These are phyloP conservation scores for Myripristis murdjan DNA, from an alignment of 2,797 vertebrate genomes.

Conservation along the genomic window DNA sequence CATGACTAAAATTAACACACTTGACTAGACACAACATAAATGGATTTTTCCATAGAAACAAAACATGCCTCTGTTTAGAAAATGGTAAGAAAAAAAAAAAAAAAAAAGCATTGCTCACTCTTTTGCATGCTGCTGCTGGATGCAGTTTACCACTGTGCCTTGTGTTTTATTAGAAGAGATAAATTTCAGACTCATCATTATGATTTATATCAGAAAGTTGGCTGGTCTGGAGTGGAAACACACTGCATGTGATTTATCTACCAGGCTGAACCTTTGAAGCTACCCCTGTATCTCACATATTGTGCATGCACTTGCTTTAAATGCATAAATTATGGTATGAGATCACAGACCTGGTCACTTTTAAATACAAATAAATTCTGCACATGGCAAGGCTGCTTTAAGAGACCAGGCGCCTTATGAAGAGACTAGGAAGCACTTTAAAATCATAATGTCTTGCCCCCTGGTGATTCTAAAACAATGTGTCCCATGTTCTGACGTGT, in stretches of 20 bases:
- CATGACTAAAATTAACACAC: no score
- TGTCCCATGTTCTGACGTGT: conserved; percentile 8
- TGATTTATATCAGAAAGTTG: conserved; percentile 41
- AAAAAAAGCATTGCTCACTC: no score
- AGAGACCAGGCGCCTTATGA: no score
- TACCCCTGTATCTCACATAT: not conserved
- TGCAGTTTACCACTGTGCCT: not conserved
- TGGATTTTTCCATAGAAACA: no score
- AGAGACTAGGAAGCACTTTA: no score
- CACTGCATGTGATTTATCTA: conserved; percentile 30
- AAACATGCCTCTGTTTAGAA: no score
- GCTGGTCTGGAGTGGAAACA: conserved; percentile 27
- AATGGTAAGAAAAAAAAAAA: no score
- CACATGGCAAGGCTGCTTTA: no score
- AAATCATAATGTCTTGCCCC: no score
- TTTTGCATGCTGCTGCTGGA: not conserved
- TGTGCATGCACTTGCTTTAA: conserved; percentile 12
- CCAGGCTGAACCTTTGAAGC: conserved; percentile 23
- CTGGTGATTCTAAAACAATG: no score
- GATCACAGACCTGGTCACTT: conserved; percentile 31
- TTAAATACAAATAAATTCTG: conserved; percentile 8
- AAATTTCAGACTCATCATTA: conserved; percentile 42
- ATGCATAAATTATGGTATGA: conserved; percentile 39
- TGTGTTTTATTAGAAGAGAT: conserved; percentile 17
- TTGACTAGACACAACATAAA: no score